Percentiles rank a stretch among this genome's conserved stretches.
Evolutionary conservation across 2,888 invertebrate genomes (phyloP).

Genomic region (Heliconius ismenius): DNA sequence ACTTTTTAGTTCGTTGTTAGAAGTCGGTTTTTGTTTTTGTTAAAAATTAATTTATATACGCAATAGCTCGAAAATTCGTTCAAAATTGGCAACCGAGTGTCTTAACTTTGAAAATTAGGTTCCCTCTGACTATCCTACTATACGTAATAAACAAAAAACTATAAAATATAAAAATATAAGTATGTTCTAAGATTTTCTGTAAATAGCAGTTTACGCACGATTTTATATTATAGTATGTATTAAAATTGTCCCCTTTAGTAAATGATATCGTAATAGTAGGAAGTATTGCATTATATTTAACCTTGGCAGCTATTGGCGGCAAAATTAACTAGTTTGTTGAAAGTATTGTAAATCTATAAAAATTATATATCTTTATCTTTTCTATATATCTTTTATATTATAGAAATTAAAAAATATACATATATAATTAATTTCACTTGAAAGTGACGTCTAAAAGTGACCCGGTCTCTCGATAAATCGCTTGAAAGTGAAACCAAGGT

Average conservation of each 20-base stretch:
- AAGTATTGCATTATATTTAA: constrained; percentile 24
- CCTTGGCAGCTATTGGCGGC: neutral
- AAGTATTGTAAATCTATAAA: neutral
- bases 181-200: neutral
- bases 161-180: neutral
- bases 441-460: constrained; percentile 35
- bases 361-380: neutral
- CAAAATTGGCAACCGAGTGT: too few species aligned
- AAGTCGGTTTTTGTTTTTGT: too few species aligned
- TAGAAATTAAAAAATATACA: too few species aligned
- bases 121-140: too few species aligned
- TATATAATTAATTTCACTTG: constrained; percentile 12
- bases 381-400: too few species aligned
- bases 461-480: constrained; percentile 44
- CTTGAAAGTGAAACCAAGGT: constrained; percentile 71
- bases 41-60: too few species aligned
- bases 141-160: neutral
- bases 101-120: too few species aligned
- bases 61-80: too few species aligned
- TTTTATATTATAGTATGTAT: constrained; percentile 1
- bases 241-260: constrained; percentile 11
- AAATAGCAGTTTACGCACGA: neutral
- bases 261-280: constrained; percentile 18
- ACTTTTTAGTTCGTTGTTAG: too few species aligned
- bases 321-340: constrained; percentile 15